A percentile compares a stretch with the other conserved stretches of the same genome.
Conservation (phyloP, 2,113 vertebrate genomes). For the Nothoprocta perdicaria region DNA sequence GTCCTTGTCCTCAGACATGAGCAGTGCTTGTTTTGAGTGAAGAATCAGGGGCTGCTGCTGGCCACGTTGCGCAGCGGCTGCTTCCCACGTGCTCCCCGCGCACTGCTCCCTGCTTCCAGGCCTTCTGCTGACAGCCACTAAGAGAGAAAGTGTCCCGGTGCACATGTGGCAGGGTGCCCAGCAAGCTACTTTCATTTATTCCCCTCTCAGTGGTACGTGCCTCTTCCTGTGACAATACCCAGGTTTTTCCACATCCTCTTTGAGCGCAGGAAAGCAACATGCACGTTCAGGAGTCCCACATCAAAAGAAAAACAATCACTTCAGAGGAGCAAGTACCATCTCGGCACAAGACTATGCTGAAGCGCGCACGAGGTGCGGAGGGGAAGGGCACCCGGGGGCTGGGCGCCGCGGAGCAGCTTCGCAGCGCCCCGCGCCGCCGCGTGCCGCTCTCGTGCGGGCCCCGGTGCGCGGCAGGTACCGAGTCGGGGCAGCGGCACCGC, state of each 20-base stretch:
- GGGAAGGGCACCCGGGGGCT: not conserved
- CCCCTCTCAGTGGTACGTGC: not conserved
- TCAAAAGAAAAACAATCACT: not conserved
- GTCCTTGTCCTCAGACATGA: not conserved
- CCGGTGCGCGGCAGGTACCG: too few relatives aligned
- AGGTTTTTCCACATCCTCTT: not conserved
- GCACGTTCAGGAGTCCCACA: not conserved
- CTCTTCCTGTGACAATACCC: conserved; percentile 45
- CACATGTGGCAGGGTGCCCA: conserved; percentile 21
- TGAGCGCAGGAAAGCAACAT: not conserved
- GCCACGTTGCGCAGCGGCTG: not conserved
- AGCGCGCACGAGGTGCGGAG: not conserved
- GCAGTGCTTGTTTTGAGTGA: not conserved
- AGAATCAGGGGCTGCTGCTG: not conserved
- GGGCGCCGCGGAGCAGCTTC: not conserved
- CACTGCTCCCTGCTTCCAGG: not conserved
- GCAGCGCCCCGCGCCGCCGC: not conserved
- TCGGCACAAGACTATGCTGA: not conserved
- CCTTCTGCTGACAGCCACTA: not conserved
- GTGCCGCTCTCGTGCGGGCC: not conserved
- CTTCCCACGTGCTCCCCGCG: not conserved
- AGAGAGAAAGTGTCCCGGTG: not conserved
- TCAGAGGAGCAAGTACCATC: not conserved
- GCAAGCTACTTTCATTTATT: not conserved
- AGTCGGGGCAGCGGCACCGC: conserved; percentile 23